Evolutionary conservation across 2,888 invertebrate species (phyloP).

Genomic region (Drosophila conformis): DNA sequence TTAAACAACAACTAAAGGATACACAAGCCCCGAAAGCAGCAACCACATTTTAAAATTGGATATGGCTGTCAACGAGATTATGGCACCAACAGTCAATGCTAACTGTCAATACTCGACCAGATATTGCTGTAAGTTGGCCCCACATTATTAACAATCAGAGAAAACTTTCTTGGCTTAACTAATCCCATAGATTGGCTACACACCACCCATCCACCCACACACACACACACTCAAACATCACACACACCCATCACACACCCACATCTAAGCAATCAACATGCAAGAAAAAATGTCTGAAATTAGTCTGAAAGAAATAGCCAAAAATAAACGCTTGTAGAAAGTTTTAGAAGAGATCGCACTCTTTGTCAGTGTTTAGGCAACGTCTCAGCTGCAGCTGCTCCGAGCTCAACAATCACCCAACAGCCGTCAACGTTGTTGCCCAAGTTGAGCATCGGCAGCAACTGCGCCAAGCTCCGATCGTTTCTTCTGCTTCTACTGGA

Average conservation of each 20-base stretch:
- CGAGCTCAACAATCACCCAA: conserved; percentile 35
- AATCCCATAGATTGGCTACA: background rate
- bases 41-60: conserved; percentile 53
- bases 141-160: background rate
- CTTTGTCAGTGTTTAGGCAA: conserved; percentile 21
- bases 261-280: background rate
- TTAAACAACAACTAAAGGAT: conserved; percentile 45
- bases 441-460: conserved; percentile 60
- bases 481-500: conserved; percentile 60
- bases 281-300: conserved; percentile 29
- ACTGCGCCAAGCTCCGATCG: conserved; percentile 55
- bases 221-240: background rate
- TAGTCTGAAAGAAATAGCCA: conserved; percentile 29
- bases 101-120: conserved; percentile 85
- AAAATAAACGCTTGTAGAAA: conserved; percentile 46
- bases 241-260: conserved; percentile 23
- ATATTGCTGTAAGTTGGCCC: conserved; percentile 85
- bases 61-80: conserved; percentile 83
- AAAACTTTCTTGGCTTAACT: conserved; percentile 10
- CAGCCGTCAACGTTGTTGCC: conserved; percentile 60
- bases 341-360: conserved; percentile 47
- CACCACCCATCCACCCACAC: conserved; percentile 5
- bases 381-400: conserved; percentile 43
- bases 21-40: conserved; percentile 13
- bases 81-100: conserved; percentile 83